A percentile compares a stretch with the other conserved stretches of the same genome.
Evolutionary conservation across 1,140 invertebrate species (phyloP).

Genomic region (Aporrectodea caliginosa): DNA sequence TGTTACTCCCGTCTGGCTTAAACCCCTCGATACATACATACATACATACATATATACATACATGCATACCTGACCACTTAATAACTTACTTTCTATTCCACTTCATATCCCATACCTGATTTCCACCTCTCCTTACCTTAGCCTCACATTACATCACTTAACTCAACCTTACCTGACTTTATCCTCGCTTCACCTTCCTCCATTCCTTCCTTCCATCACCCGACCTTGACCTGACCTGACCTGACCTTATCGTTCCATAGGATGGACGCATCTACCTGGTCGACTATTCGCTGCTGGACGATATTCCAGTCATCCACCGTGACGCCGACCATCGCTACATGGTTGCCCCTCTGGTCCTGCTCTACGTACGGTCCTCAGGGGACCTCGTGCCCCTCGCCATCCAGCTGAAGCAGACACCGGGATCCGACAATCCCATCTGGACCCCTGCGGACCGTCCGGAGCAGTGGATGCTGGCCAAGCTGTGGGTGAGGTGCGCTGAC

Average conservation of each 20-base stretch:
- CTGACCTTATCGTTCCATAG: conserved; percentile 14
- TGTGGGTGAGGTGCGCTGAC: conserved; percentile 28
- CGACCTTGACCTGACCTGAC: too few species aligned
- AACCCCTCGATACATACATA: too few species aligned
- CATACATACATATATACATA: too few species aligned
- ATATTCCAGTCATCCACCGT: conserved; percentile 4
- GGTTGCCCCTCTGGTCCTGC: conserved; percentile 17
- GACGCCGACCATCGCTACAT: conserved; percentile 27
- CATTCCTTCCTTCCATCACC: too few species aligned
- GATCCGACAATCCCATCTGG: conserved; percentile 18
- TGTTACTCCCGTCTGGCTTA: too few species aligned
- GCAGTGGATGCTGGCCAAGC: conserved; percentile 27
- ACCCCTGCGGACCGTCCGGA: conserved; percentile 18
- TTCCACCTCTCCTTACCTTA: too few species aligned
- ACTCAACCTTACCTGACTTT: too few species aligned
- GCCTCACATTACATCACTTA: too few species aligned
- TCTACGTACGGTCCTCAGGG: conserved; percentile 2
- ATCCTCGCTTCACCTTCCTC: too few species aligned
- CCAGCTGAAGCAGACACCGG: conserved; percentile 26
- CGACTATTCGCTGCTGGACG: conserved; percentile 23
- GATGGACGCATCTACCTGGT: conserved; percentile 22
- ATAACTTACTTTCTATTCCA: too few species aligned
- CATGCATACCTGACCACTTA: too few species aligned
- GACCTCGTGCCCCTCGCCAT: conserved; percentile 24
- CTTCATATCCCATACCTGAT: too few species aligned